Percentiles rank a stretch among this genome's conserved stretches.
Evolutionary conservation across 2,113 vertebrate genomes (phyloP).

Genomic region (Phrynosoma platyrhinos): DNA sequence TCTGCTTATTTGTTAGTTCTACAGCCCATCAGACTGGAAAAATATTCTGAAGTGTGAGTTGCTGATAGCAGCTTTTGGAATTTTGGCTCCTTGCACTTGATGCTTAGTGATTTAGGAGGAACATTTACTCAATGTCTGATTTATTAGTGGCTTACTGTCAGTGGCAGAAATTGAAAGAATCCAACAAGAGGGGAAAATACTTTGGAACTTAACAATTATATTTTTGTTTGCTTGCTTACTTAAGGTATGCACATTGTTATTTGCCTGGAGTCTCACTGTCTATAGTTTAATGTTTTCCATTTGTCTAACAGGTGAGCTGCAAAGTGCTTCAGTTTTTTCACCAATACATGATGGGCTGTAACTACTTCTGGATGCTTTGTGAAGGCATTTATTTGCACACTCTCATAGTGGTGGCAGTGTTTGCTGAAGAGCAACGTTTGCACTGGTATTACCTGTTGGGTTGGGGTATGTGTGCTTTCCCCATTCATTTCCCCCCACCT

Average conservation of each 20-base stretch:
- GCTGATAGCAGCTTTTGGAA: neutral
- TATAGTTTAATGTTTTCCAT: conserved; percentile 36
- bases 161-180: neutral
- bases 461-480: conserved; percentile 90
- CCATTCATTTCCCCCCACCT: neutral
- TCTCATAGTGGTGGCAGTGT: conserved; percentile 93
- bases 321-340: conserved; percentile 95
- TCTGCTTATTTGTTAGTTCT: conserved; percentile 10
- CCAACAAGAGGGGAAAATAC: neutral
- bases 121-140: neutral
- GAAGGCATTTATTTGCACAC: conserved; percentile 98
- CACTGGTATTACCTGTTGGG: conserved; percentile 97
- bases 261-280: neutral
- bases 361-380: conserved; percentile 99
- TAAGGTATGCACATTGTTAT: neutral
- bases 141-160: neutral
- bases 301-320: conserved; percentile 86
- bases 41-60: conserved; percentile 20
- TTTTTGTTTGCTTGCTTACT: conserved; percentile 26
- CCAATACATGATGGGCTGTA: conserved; percentile 97
- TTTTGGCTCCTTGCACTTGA: neutral
- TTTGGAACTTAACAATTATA: neutral
- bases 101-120: neutral
- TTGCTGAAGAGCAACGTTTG: conserved; percentile 89
- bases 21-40: neutral